Evolutionary conservation across 1,140 invertebrate genomes (phyloP), one percentile per base, ranked within the genome.

Genomic region (Trigoniulus corallinus): DNA sequence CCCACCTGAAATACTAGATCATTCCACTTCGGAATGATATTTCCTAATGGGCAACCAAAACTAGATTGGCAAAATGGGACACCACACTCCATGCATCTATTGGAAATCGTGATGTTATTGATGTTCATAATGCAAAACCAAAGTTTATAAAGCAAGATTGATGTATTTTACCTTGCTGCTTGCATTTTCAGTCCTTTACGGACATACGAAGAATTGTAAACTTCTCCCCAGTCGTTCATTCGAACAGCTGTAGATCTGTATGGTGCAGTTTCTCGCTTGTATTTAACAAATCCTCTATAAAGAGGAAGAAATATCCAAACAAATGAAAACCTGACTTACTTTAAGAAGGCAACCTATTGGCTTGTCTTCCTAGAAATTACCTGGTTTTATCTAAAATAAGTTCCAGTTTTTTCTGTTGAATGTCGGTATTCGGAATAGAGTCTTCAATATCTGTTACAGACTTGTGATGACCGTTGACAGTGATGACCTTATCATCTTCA

Each of bases 11-110:
- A 97, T 1, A 98, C 75, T 0, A 98, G 76, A 67, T 97, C 88
- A 68, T 99, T 99, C 89, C 92, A 99, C 71, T 96, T 96, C 22
- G 95, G 95, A 62, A 99, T 97, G 51, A 98, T 94, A 65, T 98
- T 98, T 41, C 91, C 92, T 15, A 99, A 74, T 1, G 95, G 94
- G 69, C 95, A 98, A 45, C 93, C 94, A 63, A 96, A 85, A 57
- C 84, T 82, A 27, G 87, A 91, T 70, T 98, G 94, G 65, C 95
- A 99, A 70, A 98, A 98, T 7, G 95, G 95, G 23, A 98, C 91
- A 23, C 95, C 95, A 69, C 95, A 98, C 59, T 98, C 94, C 95
- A 98, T 98, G 67, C 95, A 99, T 13, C 71, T 68, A 20, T 50
- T 10, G 63, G 48, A 20, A 54, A 29, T 39, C 1, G 23, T 51